phyloP scores from a whole-genome alignment of 64 coral and sea anemone species.

The Pocillopora verrucosa region DNA sequence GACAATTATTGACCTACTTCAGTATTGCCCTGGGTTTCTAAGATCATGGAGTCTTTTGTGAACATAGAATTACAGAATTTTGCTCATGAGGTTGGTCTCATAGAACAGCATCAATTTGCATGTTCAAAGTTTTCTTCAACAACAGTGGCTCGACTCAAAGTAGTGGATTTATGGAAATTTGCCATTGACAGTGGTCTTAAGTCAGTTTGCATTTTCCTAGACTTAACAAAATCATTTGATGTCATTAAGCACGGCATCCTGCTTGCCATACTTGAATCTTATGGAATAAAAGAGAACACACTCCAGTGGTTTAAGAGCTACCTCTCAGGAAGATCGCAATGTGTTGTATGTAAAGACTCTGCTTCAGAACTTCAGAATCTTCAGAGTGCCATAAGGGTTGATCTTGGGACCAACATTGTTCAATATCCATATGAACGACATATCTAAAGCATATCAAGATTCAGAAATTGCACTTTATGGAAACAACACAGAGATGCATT shows the following conservation, averaged over 20 bases:
- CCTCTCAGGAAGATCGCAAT: no score
- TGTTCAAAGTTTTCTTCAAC: slow-evolving; percentile 18
- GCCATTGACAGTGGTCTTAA: background rate
- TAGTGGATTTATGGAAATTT: slow-evolving; percentile 19
- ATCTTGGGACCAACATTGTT: no score
- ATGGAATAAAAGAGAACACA: no score
- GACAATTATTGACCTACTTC: slow-evolving; percentile 58
- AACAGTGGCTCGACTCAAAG: background rate
- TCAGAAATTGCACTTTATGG: no score
- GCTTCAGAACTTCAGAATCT: no score
- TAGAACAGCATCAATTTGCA: slow-evolving; percentile 2
- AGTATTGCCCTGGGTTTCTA: slow-evolving; percentile 3
- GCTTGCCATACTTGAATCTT: no score
- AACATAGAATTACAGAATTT: slow-evolving; percentile 3
- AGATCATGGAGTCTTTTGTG: slow-evolving; percentile 26
- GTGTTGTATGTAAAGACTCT: no score
- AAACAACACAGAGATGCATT: no score
- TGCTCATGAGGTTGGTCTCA: background rate
- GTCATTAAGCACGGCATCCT: no score
- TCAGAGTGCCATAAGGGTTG: no score
- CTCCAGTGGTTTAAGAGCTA: no score
- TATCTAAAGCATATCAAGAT: no score
- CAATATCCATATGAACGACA: background rate
- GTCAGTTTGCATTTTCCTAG: background rate
- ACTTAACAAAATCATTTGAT: background rate